Conservation (phyloP, 2,113 vertebrate genomes). For the Lamprotornis superbus region DNA sequence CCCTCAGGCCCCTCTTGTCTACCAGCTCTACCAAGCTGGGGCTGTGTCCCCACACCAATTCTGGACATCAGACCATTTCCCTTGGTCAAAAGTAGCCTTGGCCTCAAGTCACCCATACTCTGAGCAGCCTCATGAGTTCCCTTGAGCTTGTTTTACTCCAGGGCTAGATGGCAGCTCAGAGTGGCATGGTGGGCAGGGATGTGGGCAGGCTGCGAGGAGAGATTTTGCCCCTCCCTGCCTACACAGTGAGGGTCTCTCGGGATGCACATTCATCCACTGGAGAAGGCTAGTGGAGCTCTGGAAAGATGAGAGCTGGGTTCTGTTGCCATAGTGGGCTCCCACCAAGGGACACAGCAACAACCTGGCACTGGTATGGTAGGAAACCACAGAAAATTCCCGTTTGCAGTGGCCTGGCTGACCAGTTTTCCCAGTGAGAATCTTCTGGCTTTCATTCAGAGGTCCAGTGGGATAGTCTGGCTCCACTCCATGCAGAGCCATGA, state of each 20-base stretch:
- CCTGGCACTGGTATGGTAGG: too few species aligned
- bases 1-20: neutral
- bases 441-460: neutral
- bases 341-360: fast-evolving
- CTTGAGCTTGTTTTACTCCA: fast-evolving
- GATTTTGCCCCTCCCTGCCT: fast-evolving
- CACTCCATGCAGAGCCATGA: neutral
- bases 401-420: neutral
- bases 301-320: neutral
- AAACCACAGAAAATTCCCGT: neutral
- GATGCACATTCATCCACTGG: fast-evolving
- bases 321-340: fast-evolving
- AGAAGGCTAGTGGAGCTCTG: neutral
- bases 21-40: fast-evolving
- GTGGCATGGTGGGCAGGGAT: neutral
- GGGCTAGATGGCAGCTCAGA: neutral
- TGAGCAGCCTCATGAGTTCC: neutral
- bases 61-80: fast-evolving
- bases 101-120: neutral
- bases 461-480: neutral
- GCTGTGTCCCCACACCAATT: fast-evolving
- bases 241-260: neutral
- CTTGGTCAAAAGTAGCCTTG: neutral
- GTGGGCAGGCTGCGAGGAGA: neutral
- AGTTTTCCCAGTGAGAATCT: neutral